These are phyloP conservation scores for Micronisus gabar DNA, from an alignment of 2,113 vertebrate genomes.

Conservation along the genomic window DNA sequence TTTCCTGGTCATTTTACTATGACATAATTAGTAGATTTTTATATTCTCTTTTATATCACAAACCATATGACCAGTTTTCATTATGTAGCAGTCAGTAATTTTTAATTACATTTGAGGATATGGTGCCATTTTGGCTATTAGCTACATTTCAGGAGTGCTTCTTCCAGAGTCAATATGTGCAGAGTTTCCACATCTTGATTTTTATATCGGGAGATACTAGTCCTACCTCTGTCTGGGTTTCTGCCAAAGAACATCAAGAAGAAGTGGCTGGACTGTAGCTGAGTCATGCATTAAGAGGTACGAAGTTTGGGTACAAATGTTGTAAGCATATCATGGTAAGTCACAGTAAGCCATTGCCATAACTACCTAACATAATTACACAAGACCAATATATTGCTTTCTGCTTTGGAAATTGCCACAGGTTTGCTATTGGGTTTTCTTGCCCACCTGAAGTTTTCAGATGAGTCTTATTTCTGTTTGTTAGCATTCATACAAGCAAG, in stretches of 20 bases:
- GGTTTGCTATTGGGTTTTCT: not conserved
- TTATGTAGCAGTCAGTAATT: not conserved
- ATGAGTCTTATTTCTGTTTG: not conserved
- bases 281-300: not conserved
- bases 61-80: not conserved
- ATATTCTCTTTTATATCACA: not conserved
- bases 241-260: not conserved
- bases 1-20: not conserved
- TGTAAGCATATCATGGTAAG: not conserved
- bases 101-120: not conserved
- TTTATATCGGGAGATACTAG: not conserved
- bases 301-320: not conserved
- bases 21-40: not conserved
- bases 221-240: not conserved
- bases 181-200: not conserved
- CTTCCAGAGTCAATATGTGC: not conserved
- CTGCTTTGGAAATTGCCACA: not conserved
- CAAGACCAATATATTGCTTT: not conserved
- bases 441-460: not conserved
- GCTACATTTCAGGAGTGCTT: not conserved
- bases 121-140: not conserved
- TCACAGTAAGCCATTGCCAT: not conserved
- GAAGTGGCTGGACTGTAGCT: not conserved
- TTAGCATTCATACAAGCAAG: not conserved
- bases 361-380: not conserved